Evolutionary conservation across 2,888 invertebrate species (phyloP).

Genomic region (Agriotes lineatus): DNA sequence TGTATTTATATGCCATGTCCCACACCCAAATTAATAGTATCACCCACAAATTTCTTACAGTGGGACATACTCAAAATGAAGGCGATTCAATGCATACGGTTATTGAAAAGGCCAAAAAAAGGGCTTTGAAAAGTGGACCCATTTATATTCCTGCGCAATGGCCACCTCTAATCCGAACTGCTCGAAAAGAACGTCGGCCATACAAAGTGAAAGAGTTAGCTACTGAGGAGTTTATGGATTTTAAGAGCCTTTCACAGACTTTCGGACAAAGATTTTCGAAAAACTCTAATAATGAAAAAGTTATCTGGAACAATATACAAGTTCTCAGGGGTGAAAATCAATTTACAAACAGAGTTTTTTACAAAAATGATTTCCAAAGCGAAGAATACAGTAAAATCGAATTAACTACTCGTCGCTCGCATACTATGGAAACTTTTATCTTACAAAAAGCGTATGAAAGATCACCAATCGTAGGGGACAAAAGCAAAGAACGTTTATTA

Average conservation of each 20-base stretch:
- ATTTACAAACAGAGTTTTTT: too few species aligned
- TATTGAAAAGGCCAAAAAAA: too few species aligned
- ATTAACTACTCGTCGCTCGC: too few species aligned
- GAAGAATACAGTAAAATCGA: too few species aligned
- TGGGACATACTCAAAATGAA: too few species aligned
- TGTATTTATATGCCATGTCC: conserved; percentile 30
- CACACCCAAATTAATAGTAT: conserved; percentile 14
- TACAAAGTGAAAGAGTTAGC: conserved; percentile 18
- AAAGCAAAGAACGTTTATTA: too few species aligned
- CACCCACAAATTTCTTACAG: conserved; percentile 32
- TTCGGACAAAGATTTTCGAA: background rate
- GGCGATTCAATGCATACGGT: too few species aligned
- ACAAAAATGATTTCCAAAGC: too few species aligned
- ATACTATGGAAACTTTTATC: too few species aligned
- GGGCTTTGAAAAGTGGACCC: conserved; percentile 18
- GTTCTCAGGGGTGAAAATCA: too few species aligned
- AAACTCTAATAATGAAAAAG: background rate
- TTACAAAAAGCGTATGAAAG: too few species aligned
- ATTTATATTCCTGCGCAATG: conserved; percentile 31
- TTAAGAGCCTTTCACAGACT: background rate
- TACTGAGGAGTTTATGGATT: conserved; percentile 21
- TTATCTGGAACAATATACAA: background rate
- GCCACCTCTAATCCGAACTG: conserved; percentile 15
- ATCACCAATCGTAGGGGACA: too few species aligned
- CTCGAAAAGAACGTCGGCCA: conserved; percentile 24